phyloP scores from a whole-genome alignment of 2,888 invertebrate species.

The Herminia tarsipennalis region DNA sequence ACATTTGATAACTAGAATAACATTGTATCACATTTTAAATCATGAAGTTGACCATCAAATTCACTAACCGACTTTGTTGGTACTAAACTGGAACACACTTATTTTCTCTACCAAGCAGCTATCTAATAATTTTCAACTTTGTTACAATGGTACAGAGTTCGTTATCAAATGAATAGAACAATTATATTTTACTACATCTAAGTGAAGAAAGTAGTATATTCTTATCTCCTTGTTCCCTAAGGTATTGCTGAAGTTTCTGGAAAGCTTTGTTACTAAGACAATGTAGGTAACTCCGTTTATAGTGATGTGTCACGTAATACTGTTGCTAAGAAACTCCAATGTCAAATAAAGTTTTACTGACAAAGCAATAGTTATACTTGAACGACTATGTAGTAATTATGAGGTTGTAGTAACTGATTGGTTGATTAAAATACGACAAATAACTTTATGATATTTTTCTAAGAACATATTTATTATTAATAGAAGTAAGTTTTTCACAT shows the following conservation, averaged over 20 bases:
- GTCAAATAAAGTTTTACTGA: not conserved
- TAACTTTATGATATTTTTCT: too few species aligned
- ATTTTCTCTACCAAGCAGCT: conserved; percentile 14
- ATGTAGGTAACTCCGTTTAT: conserved; percentile 26
- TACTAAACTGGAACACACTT: conserved; percentile 2
- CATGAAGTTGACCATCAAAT: too few species aligned
- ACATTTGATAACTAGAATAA: too few species aligned
- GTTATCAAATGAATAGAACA: conserved; percentile 17
- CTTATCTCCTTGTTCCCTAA: conserved; percentile 34
- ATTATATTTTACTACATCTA: conserved; percentile 40
- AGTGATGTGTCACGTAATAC: conserved; percentile 16
- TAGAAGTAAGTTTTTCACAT: too few species aligned
- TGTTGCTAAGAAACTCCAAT: conserved; percentile 10
- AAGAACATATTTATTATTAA: too few species aligned
- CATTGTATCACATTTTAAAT: too few species aligned
- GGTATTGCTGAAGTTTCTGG: conserved; percentile 35
- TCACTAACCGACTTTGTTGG: too few species aligned
- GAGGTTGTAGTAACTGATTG: too few species aligned
- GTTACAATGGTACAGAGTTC: conserved; percentile 14
- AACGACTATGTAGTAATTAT: too few species aligned
- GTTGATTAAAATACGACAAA: too few species aligned
- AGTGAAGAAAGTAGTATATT: conserved; percentile 31
- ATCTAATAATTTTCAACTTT: conserved; percentile 23
- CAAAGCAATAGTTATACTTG: too few species aligned
- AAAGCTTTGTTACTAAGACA: conserved; percentile 37